Conservation (phyloP, 1,140 invertebrate species). For the Temnothorax longispinosus region DNA sequence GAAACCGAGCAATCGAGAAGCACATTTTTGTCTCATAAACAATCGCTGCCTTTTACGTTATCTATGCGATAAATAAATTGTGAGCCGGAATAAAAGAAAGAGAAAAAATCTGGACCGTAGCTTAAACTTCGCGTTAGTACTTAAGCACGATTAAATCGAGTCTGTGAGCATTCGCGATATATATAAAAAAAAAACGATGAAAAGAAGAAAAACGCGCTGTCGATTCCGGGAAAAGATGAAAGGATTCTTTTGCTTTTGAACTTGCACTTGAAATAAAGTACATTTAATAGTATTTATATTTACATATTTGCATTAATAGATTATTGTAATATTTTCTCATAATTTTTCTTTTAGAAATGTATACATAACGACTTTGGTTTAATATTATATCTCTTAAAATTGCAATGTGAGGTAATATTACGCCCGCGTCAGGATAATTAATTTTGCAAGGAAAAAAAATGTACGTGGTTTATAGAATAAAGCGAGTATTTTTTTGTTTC, state of each 20-base stretch:
- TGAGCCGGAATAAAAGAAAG: background rate
- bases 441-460: background rate
- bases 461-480: background rate
- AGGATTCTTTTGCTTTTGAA: conserved; percentile 13
- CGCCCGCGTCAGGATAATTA: background rate
- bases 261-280: background rate
- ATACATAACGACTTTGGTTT: background rate
- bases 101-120: background rate
- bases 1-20: background rate
- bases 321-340: conserved; percentile 20
- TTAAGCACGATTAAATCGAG: conserved; percentile 46
- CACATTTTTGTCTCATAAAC: conserved; percentile 10
- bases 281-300: conserved; percentile 23
- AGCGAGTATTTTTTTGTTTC: background rate
- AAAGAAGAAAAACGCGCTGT: background rate
- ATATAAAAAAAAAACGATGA: background rate
- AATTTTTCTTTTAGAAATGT: background rate
- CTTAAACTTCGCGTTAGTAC: conserved; percentile 14
- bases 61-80: background rate
- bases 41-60: conserved; percentile 14
- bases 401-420: background rate
- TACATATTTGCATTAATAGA: background rate
- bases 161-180: background rate
- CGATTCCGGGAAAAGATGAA: conserved; percentile 11
- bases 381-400: conserved; percentile 1